Percentiles rank a stretch among this genome's conserved stretches.
These are phyloP conservation scores for Epizoanthus scotinus DNA, from an alignment of 92 coral and sea anemone species.

Conservation along the genomic window DNA sequence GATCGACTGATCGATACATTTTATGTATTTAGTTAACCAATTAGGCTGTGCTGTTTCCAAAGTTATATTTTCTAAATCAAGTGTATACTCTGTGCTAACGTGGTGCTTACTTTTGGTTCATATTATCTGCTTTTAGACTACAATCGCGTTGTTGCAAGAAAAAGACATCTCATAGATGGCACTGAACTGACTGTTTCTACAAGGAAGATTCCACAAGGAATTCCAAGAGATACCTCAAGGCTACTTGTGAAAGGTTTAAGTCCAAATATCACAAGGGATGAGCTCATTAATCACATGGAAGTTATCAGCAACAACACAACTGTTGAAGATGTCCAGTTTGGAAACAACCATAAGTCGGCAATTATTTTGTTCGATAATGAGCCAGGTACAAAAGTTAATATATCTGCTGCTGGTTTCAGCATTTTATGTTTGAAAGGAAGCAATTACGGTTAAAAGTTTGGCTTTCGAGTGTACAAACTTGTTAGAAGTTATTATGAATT, in stretches of 20 bases:
- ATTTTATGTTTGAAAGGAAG: too few relatives aligned
- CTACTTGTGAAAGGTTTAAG: conserved; percentile 56
- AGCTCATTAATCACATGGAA: conserved; percentile 56
- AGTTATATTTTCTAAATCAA: too few relatives aligned
- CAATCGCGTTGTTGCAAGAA: conserved; percentile 31
- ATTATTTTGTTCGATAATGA: conserved; percentile 47
- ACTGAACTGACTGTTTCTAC: conserved; percentile 35
- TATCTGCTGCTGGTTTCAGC: background rate
- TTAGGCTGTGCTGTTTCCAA: too few relatives aligned
- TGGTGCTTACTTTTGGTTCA: too few relatives aligned
- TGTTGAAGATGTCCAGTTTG: conserved; percentile 40
- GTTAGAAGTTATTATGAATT: too few relatives aligned
- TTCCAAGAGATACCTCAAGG: conserved; percentile 43
- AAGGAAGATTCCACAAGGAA: conserved; percentile 24
- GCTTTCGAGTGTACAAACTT: too few relatives aligned
- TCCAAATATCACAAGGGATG: conserved; percentile 52
- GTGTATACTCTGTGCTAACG: too few relatives aligned
- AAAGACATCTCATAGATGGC: conserved; percentile 33
- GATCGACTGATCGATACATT: too few relatives aligned
- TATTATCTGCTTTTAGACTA: too few relatives aligned
- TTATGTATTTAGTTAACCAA: too few relatives aligned
- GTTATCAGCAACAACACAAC: conserved; percentile 49
- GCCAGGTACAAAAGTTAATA: conserved; percentile 29
- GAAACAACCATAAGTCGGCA: conserved; percentile 35
- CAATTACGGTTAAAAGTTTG: too few relatives aligned